phyloP scores from a whole-genome alignment of 2,797 vertebrate species.

The Channa striata region DNA sequence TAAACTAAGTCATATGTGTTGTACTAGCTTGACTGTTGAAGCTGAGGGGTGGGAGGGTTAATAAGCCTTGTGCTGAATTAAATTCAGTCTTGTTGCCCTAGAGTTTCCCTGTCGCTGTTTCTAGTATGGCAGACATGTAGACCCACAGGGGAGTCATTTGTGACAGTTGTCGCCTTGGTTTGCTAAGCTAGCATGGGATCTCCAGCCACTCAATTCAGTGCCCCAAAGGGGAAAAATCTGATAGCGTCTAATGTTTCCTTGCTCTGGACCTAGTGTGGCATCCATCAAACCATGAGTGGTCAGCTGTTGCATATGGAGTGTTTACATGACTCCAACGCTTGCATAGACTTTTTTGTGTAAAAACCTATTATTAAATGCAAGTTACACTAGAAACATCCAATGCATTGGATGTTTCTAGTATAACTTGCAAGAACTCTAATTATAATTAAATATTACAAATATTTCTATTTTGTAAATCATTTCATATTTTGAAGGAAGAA shows the following conservation, averaged over 20 bases:
- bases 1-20: too few species aligned
- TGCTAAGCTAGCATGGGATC: constrained; percentile 76
- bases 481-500: neutral
- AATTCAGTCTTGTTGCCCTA: constrained; percentile 21
- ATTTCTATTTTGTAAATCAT: neutral
- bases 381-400: neutral
- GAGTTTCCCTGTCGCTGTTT: constrained; percentile 50
- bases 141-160: constrained; percentile 81
- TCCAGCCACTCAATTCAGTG: constrained; percentile 76
- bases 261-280: constrained; percentile 73
- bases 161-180: constrained; percentile 85
- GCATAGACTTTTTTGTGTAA: constrained; percentile 15
- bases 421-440: neutral
- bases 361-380: neutral
- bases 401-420: neutral
- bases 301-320: constrained; percentile 45
- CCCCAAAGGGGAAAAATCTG: constrained; percentile 78
- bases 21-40: too few species aligned
- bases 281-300: too few species aligned
- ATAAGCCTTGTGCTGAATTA: neutral
- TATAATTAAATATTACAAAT: too few species aligned
- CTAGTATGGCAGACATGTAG: constrained; percentile 71
- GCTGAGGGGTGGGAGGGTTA: too few species aligned
- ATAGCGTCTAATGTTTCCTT: constrained; percentile 81
- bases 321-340: constrained; percentile 34